These are phyloP conservation scores for Euleptes europaea DNA, from an alignment of 2,113 vertebrate species.

Conservation along the genomic window DNA sequence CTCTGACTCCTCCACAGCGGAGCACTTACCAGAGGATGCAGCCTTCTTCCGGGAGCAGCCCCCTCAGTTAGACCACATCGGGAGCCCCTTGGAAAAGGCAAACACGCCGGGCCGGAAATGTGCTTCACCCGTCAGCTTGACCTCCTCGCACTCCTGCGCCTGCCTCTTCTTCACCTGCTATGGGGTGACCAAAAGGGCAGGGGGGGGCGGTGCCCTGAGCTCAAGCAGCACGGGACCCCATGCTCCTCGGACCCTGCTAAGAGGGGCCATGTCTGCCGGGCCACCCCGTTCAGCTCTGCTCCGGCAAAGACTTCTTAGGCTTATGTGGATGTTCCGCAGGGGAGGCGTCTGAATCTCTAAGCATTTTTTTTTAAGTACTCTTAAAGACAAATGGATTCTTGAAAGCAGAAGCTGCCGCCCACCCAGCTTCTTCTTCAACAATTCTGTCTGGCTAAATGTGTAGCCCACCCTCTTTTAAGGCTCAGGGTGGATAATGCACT, in stretches of 20 bases:
- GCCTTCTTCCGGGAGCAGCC: neutral
- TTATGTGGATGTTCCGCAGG: too few relatives aligned
- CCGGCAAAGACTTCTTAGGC: too few relatives aligned
- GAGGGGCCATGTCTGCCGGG: too few relatives aligned
- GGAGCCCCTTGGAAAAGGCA: constrained; percentile 59
- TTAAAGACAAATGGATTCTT: too few relatives aligned
- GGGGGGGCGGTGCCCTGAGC: neutral
- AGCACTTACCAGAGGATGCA: neutral
- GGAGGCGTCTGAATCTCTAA: too few relatives aligned
- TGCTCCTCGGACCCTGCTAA: too few relatives aligned
- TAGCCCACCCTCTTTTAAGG: neutral
- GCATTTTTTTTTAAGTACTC: too few relatives aligned
- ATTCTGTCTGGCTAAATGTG: too few relatives aligned
- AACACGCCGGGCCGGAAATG: constrained; percentile 65
- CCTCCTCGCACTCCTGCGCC: constrained; percentile 47
- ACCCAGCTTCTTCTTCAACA: too few relatives aligned
- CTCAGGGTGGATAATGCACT: neutral
- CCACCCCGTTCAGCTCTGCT: too few relatives aligned
- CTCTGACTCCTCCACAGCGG: neutral
- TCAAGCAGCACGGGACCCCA: too few relatives aligned
- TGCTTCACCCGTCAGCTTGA: constrained; percentile 27
- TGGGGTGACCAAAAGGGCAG: neutral
- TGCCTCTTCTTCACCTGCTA: constrained; percentile 57
- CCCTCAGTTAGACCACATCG: neutral
- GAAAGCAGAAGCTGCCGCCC: too few relatives aligned